Evolutionary conservation across 2,888 invertebrate species (phyloP), one percentile per base, ranked within the genome.

Genomic region (Heteropelma amictum): DNA sequence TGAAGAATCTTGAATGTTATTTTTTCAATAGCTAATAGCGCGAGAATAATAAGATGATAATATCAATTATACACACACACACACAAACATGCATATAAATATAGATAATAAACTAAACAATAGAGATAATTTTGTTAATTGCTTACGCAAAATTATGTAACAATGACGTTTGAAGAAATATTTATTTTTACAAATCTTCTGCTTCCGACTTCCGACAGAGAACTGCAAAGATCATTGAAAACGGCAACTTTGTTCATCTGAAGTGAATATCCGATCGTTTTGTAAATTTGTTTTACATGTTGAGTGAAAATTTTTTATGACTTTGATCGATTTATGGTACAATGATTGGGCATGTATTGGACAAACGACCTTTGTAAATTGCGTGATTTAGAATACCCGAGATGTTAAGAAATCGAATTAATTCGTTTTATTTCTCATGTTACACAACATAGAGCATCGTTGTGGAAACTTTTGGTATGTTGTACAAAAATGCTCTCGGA

Each of bases 361-460:
- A 56, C 7, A 10, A 10, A 40, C 26, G n/a, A 49, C 38, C 8
- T 56, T 12, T 60, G 33, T 35, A 14, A 38, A 49, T 30, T 21
- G 40, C n/a, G 45, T 3, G 21, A 30, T 19, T 28, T 21, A 10
- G 6, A 6, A 42, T 10, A 5, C 17, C 6, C 38, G 30, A 42
- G 7, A 64, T 28, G 3, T 30, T 17, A 3, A 26, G 33, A 19
- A 14, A 14, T 17, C 6, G 33, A 51, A 17, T n/a, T 14, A 19
- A 5, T 17, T 30, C 5, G 3, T 26, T 12, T 60, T 40, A 10
- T 40, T 10, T 49, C 30, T 63, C 33, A 58, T 58, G 49, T 64
- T 64, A 23, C 33, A 3, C 14, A 69, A 61, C 61, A 53, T 60
- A 53, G n/a, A 23, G 35, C 8, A 51, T 58, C 8, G 14, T 38